Base-by-base conservation (phyloP, 2,113 vertebrate genomes). In the Pollimyrus isidori region DNA sequence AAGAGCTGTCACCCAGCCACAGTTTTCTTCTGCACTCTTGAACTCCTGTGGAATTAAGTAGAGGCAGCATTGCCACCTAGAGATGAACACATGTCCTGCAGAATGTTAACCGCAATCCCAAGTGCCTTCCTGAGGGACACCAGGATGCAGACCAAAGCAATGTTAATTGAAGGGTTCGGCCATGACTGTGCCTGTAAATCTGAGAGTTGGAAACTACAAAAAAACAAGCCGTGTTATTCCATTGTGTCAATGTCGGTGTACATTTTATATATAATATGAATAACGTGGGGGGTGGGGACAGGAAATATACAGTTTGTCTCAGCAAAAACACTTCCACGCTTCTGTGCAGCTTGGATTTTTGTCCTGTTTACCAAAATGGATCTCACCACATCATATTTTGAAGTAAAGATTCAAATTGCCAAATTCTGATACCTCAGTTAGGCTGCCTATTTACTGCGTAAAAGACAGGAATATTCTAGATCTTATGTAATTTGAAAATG, bases 81-180 rank as follows among this genome's bases (percentile, higher is more conserved):
- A 90, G 73, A 21, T 82, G 52, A 87, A 30, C 23, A 48, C 35
- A 87, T 49, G 52, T 62, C 73, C 19, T 48, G 39, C 82, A 46
- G 49, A 87, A 42, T 87, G 62, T 69, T 87, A 87, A 90, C 73
- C 86, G 48, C 89, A 83, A 30, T 26, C 35, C 89, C 86, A 49
- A 83, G 26, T 19, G 88, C 13, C 65, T 69, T 48, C 86, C 39
- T 45, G 46, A 69, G 62, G 62, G 62, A 65, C 85, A 82, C 58
- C 65, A 56, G 30, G 65, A 87, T 56, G 15, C 89, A 90, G 65
- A 17, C 30, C 69, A 73, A 87, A 69, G 65, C 73, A 87, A 83
- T 83, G 48, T 62, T 35, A 62, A 90, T 88, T 42, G 87, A 46
- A 50, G 87, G 73, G 88, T 53, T 83, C 84, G 21, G 53, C 53